These are phyloP conservation scores for Crotalus helleri DNA, from an alignment of 2,113 vertebrate genomes.

Conservation along the genomic window DNA sequence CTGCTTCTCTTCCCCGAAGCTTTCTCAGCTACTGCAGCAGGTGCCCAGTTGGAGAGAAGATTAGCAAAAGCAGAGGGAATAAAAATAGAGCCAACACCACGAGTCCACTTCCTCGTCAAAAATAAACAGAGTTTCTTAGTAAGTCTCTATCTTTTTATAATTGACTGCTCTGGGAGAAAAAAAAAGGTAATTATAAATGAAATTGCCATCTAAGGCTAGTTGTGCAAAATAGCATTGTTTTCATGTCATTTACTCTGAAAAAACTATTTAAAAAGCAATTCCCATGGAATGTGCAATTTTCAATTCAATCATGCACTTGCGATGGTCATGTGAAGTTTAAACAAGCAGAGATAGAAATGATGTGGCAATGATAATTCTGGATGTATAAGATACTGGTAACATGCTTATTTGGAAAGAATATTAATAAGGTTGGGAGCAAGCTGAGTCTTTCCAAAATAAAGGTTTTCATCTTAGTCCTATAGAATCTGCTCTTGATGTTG, in stretches of 20 bases:
- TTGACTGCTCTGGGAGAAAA: conserved; percentile 33
- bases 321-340: conserved; percentile 1
- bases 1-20: conserved; percentile 29
- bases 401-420: neutral
- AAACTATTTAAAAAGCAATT: conserved; percentile 8
- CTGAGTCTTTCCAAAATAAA: neutral
- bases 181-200: conserved; percentile 44
- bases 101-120: neutral
- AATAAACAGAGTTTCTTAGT: conserved; percentile 4
- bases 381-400: neutral
- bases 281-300: neutral
- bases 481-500: no score
- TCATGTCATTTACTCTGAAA: conserved; percentile 9
- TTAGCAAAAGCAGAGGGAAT: conserved; percentile 40
- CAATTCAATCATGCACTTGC: conserved; percentile 7
- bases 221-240: conserved; percentile 40
- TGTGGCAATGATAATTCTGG: neutral
- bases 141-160: conserved; percentile 22
- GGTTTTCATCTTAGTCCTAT: neutral
- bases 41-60: conserved; percentile 25
- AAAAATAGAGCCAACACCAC: conserved; percentile 7
- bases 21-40: conserved; percentile 39
- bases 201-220: conserved; percentile 42
- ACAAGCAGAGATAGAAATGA: neutral
- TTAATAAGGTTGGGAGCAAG: no score